These are phyloP conservation scores for Pterobdella sp. DNA, from an alignment of 2,888 invertebrate species.

Conservation along the genomic window DNA sequence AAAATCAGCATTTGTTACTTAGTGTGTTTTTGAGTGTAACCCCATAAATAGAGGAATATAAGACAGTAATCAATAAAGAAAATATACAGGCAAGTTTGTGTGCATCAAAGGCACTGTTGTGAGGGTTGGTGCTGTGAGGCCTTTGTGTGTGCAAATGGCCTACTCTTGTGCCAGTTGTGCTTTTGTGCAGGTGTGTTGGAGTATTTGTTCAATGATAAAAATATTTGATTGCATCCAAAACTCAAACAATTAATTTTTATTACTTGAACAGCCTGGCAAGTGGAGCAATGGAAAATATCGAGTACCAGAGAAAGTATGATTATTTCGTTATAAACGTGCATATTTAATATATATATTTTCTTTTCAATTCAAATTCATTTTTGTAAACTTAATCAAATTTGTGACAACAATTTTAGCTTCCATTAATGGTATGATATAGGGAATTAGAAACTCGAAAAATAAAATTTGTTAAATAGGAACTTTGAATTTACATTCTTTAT, in stretches of 20 bases:
- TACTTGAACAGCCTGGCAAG: conserved; percentile 51
- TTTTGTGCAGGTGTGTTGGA: conserved; percentile 56
- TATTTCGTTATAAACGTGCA: not conserved
- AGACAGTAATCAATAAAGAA: conserved; percentile 93
- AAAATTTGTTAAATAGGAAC: too few species aligned
- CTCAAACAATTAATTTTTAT: not conserved
- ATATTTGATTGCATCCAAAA: too few species aligned
- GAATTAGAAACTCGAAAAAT: too few species aligned
- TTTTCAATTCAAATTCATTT: too few species aligned
- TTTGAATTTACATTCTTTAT: too few species aligned
- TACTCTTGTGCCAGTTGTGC: conserved; percentile 68
- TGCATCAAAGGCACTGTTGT: conserved; percentile 77
- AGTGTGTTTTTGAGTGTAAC: too few species aligned
- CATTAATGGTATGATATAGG: too few species aligned
- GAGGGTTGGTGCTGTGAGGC: conserved; percentile 66
- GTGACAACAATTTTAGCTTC: too few species aligned
- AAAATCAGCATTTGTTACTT: too few species aligned
- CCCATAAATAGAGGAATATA: conserved; percentile 97
- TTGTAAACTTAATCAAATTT: too few species aligned
- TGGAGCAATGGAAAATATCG: conserved; percentile 61
- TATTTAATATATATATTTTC: too few species aligned
- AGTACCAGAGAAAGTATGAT: conserved; percentile 54
- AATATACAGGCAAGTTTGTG: conserved; percentile 59
- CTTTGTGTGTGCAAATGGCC: conserved; percentile 67
- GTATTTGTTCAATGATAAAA: not conserved